Conservation (phyloP, 2,888 invertebrate species). For the Vannuccia rotundouncinata region DNA sequence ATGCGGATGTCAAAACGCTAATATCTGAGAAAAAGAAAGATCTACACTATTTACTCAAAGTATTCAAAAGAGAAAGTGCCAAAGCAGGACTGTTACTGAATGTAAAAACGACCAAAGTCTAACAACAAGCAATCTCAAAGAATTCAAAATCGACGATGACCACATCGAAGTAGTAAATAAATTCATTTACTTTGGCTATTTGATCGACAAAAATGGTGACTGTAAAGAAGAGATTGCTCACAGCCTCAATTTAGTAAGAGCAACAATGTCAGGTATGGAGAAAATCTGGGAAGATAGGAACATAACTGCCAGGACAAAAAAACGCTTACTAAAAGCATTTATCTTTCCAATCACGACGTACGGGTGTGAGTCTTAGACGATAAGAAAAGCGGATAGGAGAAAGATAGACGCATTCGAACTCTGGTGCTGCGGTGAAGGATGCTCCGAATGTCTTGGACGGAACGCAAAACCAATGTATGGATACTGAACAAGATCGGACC, state of each 20-base stretch:
- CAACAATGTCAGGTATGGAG: not conserved
- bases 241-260: not conserved
- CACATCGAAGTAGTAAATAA: not conserved
- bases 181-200: not conserved
- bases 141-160: not conserved
- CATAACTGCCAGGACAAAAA: not conserved
- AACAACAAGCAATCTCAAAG: not conserved
- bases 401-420: not conserved
- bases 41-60: not conserved
- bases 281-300: not conserved
- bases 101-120: not conserved
- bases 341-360: not conserved
- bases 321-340: not conserved
- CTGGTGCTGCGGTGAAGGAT: constrained; percentile 15
- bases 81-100: not conserved
- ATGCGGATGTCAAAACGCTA: not conserved
- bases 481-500: not conserved
- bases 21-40: not conserved
- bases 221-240: not conserved
- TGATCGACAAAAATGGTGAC: not conserved
- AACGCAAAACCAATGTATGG: not conserved
- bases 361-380: not conserved
- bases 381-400: not conserved
- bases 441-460: not conserved
- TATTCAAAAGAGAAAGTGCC: not conserved